Evolutionary conservation across 2,797 vertebrate species (phyloP), one percentile per base, ranked within the genome.

Genomic region (Hafferia zeledoni): DNA sequence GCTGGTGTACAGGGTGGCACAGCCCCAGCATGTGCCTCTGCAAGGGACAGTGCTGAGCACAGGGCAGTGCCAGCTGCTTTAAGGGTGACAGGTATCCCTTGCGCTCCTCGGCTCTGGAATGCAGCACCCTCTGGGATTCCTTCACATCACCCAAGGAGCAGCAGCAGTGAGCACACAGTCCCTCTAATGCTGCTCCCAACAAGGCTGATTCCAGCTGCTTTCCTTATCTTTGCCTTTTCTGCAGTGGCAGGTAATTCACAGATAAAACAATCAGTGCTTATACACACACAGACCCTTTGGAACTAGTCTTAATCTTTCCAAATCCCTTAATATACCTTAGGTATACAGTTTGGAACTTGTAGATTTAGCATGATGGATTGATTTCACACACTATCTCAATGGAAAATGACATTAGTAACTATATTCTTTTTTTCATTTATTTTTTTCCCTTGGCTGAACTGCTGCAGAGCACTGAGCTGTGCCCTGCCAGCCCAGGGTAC

Each of bases 281-380:
- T 23, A 74, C 68, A 59, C 76, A 82, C 60, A 27, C 11, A 65
- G 83, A 59, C 12, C 0, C 28, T 17, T 15, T 76, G 79, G 84
- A 94, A 63, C 93, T 87, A 6, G 19, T 79, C 89, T 76, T 94
- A 95, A 94, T 93, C 95, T 95, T 93, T 77, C 60, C 67, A 95
- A 94, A 95, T 94, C 93, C 85, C 49, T 79, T 93, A 74, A 91
- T 91, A 92, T 87, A 94, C 61, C 61, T 94, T 94, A 53, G 77
- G 80, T 90, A 61, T 90, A 93, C 68, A 81, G 78, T 85, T 93
- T 95, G 64, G 60, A 94, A 87, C 75, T 71, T 74, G 83, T 57
- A 90, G 94, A 87, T 96, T 95, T 90, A 85, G 43, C 78, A 31
- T 50, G 90, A 95, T 94, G 84, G 92, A 86, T 81, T 70, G 88